These are phyloP conservation scores for Drosophila neotestacea DNA, from an alignment of 2,888 invertebrate species.

Conservation along the genomic window DNA sequence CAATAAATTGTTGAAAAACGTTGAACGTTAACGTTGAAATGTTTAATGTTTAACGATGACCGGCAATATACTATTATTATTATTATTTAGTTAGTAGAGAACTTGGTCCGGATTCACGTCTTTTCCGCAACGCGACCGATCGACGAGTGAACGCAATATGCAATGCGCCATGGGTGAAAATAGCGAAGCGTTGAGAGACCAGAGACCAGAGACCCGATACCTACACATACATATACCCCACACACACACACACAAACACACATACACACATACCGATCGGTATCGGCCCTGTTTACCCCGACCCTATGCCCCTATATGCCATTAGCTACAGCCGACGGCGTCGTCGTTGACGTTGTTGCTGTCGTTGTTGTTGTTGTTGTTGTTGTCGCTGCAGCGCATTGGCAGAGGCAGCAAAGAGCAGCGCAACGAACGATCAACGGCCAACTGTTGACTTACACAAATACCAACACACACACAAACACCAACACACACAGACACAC, in stretches of 20 bases:
- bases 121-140: slow-evolving; percentile 75
- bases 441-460: slow-evolving; percentile 25
- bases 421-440: slow-evolving; percentile 38
- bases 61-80: slow-evolving; percentile 4
- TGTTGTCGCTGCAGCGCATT: slow-evolving; percentile 24
- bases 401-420: slow-evolving; percentile 26
- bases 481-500: slow-evolving; percentile 3
- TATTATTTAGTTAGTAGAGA: not conserved
- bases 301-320: slow-evolving; percentile 6
- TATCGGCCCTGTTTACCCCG: slow-evolving; percentile 10
- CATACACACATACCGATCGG: slow-evolving; percentile 4
- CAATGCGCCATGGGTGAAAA: slow-evolving; percentile 67
- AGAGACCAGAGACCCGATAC: slow-evolving; percentile 34
- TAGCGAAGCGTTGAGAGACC: slow-evolving; percentile 57
- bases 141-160: slow-evolving; percentile 78
- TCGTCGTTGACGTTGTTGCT: not conserved
- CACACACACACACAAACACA: slow-evolving; percentile 2
- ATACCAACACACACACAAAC: slow-evolving; percentile 2
- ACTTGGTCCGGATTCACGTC: slow-evolving; percentile 45
- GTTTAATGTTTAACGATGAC: slow-evolving; percentile 14
- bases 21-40: not conserved
- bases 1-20: slow-evolving; percentile 11
- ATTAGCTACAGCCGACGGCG: slow-evolving; percentile 6
- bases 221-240: not conserved
- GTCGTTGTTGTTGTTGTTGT: not conserved